Evolutionary conservation across 2,888 invertebrate genomes (phyloP), one percentile per base, ranked within the genome.

Genomic region (Gryllus longicercus): DNA sequence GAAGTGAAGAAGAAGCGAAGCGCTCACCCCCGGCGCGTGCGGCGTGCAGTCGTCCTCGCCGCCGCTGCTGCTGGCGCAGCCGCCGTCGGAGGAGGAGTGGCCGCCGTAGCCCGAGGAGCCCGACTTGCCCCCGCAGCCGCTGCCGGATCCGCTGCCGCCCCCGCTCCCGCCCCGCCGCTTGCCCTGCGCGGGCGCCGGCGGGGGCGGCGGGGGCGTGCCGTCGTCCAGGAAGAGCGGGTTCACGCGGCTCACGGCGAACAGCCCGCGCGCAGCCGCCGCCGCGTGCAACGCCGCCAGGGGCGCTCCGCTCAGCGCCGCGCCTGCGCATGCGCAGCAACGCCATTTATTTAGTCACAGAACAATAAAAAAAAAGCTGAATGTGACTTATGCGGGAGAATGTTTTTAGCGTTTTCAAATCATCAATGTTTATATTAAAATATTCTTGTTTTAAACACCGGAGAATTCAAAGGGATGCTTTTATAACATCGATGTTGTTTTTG

Each of bases 181-280:
- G n/a, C 63, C 63, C n/a, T n/a, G 16, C 14, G 63, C 63, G 18
- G 63, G 63, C 63, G 63, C 16, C 18, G 63, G 63, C 16, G 63
- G 3, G 63, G 14, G 16, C 14, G 63, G 63, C 18, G 63, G 8
- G 63, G 63, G 18, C 14, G 63, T 10, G n/a, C 16, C 14, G n/a
- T 63, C 63, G 14, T 63, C 63, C n/a, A 63, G n/a, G 63, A 63
- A 63, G 63, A 63, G 63, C 63, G 63, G 63, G n/a, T 63, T 63
- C 16, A 63, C n/a, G 63, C 63, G 63, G 63, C n/a, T 63, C 0
- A 63, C 63, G 14, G 16, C 63, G 63, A 63, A 63, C 16, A 63
- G 63, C 3, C 63, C 63, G 14, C 63, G 63, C 14, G 63, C 63
- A 3, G 63, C 63, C 63, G 63, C 63, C 11, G 63, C 63, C 16